Evolutionary conservation across 2,113 vertebrate species (phyloP), one percentile per base, ranked within the genome.

Genomic region (Heterotis niloticus): DNA sequence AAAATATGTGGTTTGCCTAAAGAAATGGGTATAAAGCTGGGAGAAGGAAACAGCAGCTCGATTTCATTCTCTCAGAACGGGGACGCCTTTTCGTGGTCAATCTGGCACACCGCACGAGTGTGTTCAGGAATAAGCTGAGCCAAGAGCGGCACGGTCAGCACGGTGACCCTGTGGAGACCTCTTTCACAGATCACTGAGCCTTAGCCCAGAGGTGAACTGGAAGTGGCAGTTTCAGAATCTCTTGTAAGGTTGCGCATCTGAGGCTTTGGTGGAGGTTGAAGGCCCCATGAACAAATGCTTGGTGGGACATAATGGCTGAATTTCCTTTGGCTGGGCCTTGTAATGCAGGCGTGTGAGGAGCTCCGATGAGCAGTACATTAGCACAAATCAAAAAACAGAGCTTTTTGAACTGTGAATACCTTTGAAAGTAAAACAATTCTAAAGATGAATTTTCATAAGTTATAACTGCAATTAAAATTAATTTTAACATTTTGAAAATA

Each of bases 51-150:
- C 56, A 34, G 73, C 23, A 18, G 57, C 60, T 65, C 10, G 44
- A 83, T 26, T 54, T 81, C 56, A 79, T 11, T 75, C 79, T 54
- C 79, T 56, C 76, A 54, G 64, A 24, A 86, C 64, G 85, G 85
- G 79, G 62, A 82, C 76, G 80, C 51, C 66, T 86, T 82, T 87
- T 82, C 86, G 14, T 74, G 71, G 71, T 17, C 12, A 28, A 52
- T 34, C 18, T 34, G 20, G 69, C 34, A 5, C 17, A 20, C 7
- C 7, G 34, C 23, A 28, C 5, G 54, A 54, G 12, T 52, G 3
- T 34, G 52, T 23, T 73, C 52, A 34, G 14, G 20, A 23, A 26
- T 9, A 11, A 52, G 23, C 52, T 23, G 5, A 23, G 71, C 23
- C 52, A 56, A 26, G n/a, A 56, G 10, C 44, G 14, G 54, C 54